These are phyloP conservation scores for Strix aluco DNA, from an alignment of 2,113 vertebrate species.

Conservation along the genomic window DNA sequence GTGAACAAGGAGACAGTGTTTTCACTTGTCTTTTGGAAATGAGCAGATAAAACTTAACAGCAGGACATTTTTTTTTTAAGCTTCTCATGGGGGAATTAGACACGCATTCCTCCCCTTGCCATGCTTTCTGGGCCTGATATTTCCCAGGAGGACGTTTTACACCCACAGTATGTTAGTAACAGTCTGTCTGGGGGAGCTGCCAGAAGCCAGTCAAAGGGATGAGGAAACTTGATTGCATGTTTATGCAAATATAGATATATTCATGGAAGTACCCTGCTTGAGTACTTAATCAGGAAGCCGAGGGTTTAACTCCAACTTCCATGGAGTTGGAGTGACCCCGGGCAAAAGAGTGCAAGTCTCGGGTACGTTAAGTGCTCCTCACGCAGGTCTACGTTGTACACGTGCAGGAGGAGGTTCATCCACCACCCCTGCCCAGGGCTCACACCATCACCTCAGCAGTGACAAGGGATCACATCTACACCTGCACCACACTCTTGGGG, in stretches of 20 bases:
- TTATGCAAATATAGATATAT: constrained; percentile 62
- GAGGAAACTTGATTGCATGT: constrained; percentile 64
- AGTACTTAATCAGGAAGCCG: neutral
- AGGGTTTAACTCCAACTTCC: neutral
- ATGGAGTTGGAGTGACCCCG: neutral
- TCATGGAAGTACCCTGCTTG: constrained; percentile 20
- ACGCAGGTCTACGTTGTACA: rapidly evolving
- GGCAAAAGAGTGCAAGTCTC: neutral
- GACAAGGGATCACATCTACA: neutral
- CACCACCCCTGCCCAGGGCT: neutral
- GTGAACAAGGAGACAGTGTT: neutral
- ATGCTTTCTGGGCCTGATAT: constrained; percentile 59
- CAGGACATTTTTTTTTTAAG: constrained; percentile 48
- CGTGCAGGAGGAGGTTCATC: neutral
- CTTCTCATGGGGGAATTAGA: constrained; percentile 59
- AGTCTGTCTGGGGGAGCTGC: constrained; percentile 70
- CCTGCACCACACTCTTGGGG: neutral
- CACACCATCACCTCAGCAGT: neutral
- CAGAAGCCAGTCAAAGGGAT: constrained; percentile 69
- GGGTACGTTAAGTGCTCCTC: neutral
- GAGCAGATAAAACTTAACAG: constrained; percentile 56
- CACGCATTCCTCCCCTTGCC: constrained; percentile 47
- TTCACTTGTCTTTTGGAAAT: constrained; percentile 19
- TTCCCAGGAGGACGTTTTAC: constrained; percentile 69
- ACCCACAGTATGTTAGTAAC: constrained; percentile 68